phyloP scores from a whole-genome alignment of 1,140 invertebrate species.

The Palaemon carinicauda region DNA sequence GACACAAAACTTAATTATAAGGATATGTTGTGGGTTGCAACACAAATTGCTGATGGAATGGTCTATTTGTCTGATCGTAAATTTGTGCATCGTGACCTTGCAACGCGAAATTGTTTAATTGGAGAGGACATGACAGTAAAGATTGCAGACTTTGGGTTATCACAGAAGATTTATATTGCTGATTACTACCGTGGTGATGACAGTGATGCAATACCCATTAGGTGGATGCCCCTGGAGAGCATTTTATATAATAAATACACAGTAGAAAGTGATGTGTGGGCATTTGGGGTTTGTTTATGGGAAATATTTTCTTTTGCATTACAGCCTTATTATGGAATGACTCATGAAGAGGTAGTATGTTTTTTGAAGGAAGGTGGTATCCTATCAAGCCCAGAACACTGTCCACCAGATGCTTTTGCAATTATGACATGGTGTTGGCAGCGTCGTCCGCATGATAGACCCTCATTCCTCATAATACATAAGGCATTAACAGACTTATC shows the following conservation, averaged over 20 bases:
- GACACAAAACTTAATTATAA: conserved; percentile 74
- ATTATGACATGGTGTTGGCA: conserved; percentile 95
- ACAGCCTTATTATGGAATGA: conserved; percentile 94
- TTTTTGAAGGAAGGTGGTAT: conserved; percentile 92
- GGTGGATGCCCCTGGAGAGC: conserved; percentile 96
- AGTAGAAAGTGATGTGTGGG: conserved; percentile 92
- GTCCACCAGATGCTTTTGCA: conserved; percentile 87
- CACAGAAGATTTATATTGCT: conserved; percentile 87
- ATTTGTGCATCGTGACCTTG: conserved; percentile 95
- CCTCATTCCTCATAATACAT: conserved; percentile 73
- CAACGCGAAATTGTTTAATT: conserved; percentile 94
- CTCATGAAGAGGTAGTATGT: conserved; percentile 92
- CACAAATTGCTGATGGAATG: conserved; percentile 93
- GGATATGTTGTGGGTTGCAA: conserved; percentile 82
- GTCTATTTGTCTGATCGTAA: conserved; percentile 92
- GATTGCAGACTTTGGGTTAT: conserved; percentile 95
- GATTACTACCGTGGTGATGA: conserved; percentile 86
- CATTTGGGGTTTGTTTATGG: conserved; percentile 92
- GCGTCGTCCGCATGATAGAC: conserved; percentile 81
- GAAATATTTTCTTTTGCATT: conserved; percentile 93
- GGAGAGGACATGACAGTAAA: conserved; percentile 94
- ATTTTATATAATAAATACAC: conserved; percentile 95
- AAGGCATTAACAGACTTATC: conserved; percentile 47
- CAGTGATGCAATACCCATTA: conserved; percentile 86
- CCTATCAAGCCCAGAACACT: conserved; percentile 86